phyloP scores from a whole-genome alignment of 64 coral and sea anemone genomes.

The Pocillopora verrucosa region DNA sequence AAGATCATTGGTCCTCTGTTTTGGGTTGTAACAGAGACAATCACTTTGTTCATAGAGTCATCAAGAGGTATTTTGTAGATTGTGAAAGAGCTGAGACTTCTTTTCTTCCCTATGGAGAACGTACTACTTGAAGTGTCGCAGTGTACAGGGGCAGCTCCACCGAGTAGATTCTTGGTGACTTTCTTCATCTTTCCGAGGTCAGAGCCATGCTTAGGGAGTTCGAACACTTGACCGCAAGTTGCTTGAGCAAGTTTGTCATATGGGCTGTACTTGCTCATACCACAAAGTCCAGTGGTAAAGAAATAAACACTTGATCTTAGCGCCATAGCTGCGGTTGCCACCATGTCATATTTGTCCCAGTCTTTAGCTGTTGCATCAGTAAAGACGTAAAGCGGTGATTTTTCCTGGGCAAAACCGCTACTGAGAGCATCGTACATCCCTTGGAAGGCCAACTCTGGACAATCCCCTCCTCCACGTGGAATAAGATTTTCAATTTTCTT shows the following conservation, averaged over 20 bases:
- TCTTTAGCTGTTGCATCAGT: slow-evolving; percentile 82
- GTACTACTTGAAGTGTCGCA: neutral
- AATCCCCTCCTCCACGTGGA: slow-evolving; percentile 61
- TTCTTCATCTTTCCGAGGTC: slow-evolving; percentile 37
- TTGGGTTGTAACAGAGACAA: slow-evolving; percentile 62
- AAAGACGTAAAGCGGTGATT: slow-evolving; percentile 86
- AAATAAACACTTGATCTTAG: slow-evolving; percentile 27
- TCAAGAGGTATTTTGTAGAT: slow-evolving; percentile 45
- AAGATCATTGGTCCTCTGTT: slow-evolving; percentile 6
- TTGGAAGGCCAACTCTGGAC: slow-evolving; percentile 49
- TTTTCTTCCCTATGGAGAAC: neutral
- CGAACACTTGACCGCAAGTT: slow-evolving; percentile 69
- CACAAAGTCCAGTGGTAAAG: neutral
- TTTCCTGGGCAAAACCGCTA: neutral
- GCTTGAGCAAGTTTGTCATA: slow-evolving; percentile 43
- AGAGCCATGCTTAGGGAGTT: neutral
- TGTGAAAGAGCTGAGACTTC: neutral
- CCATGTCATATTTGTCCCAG: neutral
- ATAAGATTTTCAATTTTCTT: slow-evolving; percentile 25
- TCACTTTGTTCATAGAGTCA: slow-evolving; percentile 49
- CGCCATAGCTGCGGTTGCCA: neutral
- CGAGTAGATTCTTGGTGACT: slow-evolving; percentile 10
- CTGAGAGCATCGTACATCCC: slow-evolving; percentile 68
- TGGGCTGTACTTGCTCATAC: slow-evolving; percentile 2
- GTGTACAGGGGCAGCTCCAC: neutral